Percentiles rank a stretch among this genome's conserved stretches.
phyloP scores from a whole-genome alignment of 2,797 vertebrate genomes.

The Stomatorhinus walkeri region DNA sequence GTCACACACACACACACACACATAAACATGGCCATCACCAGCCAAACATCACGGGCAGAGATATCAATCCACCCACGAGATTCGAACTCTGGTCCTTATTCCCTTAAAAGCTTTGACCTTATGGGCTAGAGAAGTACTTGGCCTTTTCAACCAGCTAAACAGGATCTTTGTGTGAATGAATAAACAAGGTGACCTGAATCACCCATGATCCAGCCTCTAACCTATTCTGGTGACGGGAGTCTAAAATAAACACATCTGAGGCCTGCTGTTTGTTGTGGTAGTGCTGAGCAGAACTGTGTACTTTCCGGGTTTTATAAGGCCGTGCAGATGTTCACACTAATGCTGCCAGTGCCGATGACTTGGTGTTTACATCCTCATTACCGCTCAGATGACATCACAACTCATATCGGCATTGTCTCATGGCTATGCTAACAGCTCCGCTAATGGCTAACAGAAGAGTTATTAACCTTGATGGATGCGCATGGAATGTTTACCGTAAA shows the following conservation, averaged over 20 bases:
- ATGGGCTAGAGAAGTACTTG: not conserved
- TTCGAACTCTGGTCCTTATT: not conserved
- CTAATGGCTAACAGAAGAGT: not conserved
- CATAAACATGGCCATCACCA: not conserved
- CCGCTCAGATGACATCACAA: not conserved
- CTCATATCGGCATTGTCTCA: not conserved
- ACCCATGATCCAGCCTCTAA: not conserved
- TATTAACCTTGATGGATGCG: not conserved
- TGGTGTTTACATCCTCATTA: not conserved
- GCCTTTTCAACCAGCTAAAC: not conserved
- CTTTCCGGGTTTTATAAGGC: not conserved
- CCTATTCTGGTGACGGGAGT: not conserved
- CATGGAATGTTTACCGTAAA: not conserved
- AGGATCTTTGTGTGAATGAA: conserved; percentile 7
- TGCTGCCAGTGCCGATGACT: not conserved
- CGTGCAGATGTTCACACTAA: not conserved
- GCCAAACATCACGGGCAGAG: not conserved
- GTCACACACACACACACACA: not conserved
- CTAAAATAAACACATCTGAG: not conserved
- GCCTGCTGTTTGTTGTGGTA: not conserved
- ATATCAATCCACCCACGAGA: conserved; percentile 17
- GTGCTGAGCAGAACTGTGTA: not conserved
- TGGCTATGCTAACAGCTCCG: not conserved
- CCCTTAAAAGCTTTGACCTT: conserved; percentile 17
- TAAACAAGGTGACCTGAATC: not conserved